These are phyloP conservation scores for Aplochiton taeniatus DNA, from an alignment of 2,797 vertebrate species.

Conservation along the genomic window DNA sequence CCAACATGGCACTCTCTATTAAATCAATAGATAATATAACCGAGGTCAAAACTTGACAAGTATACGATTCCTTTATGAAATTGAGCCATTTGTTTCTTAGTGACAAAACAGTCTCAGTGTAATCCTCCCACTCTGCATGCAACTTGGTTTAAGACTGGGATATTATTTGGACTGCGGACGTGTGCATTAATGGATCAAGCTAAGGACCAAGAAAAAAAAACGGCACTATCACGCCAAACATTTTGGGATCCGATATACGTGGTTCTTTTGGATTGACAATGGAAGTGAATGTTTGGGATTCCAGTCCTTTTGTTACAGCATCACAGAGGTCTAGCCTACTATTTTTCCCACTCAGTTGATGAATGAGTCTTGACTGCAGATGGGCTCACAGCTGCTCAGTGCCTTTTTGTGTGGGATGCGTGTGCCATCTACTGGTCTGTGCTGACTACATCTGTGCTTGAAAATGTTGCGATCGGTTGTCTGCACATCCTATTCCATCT, in stretches of 20 bases:
- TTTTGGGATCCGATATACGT: too few species aligned
- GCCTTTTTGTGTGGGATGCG: slow-evolving; percentile 31
- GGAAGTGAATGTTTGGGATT: too few species aligned
- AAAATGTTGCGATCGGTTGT: background rate
- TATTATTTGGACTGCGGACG: too few species aligned
- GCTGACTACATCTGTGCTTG: background rate
- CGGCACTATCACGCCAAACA: too few species aligned
- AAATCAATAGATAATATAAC: slow-evolving; percentile 78
- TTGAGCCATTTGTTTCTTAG: slow-evolving; percentile 26
- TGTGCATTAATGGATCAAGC: too few species aligned
- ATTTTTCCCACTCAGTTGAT: background rate
- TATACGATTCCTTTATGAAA: slow-evolving; percentile 50
- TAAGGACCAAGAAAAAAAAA: too few species aligned
- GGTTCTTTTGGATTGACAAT: too few species aligned
- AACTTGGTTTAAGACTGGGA: slow-evolving; percentile 29
- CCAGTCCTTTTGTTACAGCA: background rate
- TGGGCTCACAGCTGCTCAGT: background rate
- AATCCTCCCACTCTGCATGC: slow-evolving; percentile 24
- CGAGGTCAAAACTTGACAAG: slow-evolving; percentile 62
- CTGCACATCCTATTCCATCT: too few species aligned
- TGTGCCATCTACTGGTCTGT: slow-evolving; percentile 68
- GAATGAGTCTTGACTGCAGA: background rate
- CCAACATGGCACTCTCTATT: slow-evolving; percentile 53
- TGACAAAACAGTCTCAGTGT: slow-evolving; percentile 40
- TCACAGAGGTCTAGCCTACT: background rate